These are phyloP conservation scores for Poeciliopsis infans DNA, from an alignment of 2,797 vertebrate genomes.

Conservation along the genomic window DNA sequence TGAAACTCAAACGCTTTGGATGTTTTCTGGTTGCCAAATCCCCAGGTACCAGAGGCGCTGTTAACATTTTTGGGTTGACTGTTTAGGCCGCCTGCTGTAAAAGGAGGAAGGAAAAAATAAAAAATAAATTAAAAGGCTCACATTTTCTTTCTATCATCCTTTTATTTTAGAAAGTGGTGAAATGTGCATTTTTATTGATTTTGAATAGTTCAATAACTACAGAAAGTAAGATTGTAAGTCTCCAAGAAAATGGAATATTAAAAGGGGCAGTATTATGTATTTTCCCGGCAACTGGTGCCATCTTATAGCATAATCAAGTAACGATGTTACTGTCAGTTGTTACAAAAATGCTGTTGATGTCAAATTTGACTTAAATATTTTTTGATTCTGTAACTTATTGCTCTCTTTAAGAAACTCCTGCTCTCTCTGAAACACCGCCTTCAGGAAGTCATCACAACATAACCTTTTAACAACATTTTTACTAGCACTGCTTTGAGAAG, in stretches of 20 bases:
- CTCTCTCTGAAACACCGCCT: no score
- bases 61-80: conserved; percentile 25
- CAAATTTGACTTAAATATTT: no score
- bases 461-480: no score
- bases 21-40: conserved; percentile 47
- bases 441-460: no score
- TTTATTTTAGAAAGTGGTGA: neutral
- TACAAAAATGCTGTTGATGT: no score
- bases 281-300: no score
- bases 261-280: no score
- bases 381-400: no score
- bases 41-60: conserved; percentile 63
- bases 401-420: no score
- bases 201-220: neutral
- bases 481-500: no score
- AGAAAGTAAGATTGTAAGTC: neutral
- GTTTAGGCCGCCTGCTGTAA: conserved; percentile 30
- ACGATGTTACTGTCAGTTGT: no score
- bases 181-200: neutral
- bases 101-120: neutral
- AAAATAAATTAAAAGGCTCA: neutral
- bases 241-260: neutral
- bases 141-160: neutral
- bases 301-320: no score
- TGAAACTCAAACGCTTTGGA: conserved; percentile 71